Evolutionary conservation across 2,888 invertebrate species (phyloP).

Genomic region (Alloscopus bannaensis): DNA sequence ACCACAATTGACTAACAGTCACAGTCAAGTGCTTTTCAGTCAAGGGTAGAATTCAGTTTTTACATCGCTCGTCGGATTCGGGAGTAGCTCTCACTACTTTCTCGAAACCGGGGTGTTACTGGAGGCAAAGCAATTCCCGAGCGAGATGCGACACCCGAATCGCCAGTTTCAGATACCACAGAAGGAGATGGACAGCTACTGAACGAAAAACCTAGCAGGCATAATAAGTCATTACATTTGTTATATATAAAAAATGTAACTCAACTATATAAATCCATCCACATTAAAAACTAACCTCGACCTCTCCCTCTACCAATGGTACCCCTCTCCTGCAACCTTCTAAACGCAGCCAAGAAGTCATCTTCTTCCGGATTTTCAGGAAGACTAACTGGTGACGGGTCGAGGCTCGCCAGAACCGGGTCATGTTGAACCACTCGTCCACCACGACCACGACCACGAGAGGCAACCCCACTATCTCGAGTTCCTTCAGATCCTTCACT

Average conservation of each 20-base stretch:
- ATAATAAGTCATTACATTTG: neutral
- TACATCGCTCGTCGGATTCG: no score
- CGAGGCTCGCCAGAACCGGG: neutral
- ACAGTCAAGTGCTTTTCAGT: no score
- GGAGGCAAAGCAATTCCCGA: slow-evolving; percentile 1
- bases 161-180: slow-evolving; percentile 26
- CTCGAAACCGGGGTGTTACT: no score
- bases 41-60: no score
- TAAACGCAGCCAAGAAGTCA: slow-evolving; percentile 60
- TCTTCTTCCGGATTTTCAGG: slow-evolving; percentile 58
- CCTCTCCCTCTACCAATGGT: slow-evolving; percentile 17
- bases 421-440: slow-evolving; percentile 3
- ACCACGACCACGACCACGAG: slow-evolving; percentile 40
- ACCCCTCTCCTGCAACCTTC: slow-evolving; percentile 32
- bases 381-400: slow-evolving; percentile 40
- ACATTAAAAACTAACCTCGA: slow-evolving; percentile 11
- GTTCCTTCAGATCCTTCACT: neutral
- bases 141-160: slow-evolving; percentile 11
- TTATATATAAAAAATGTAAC: neutral
- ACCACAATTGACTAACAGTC: no score
- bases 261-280: neutral
- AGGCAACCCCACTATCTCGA: neutral
- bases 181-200: slow-evolving; percentile 22
- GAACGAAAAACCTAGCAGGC: neutral
- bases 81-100: no score